Base-by-base conservation (phyloP, 53 echinoderm and acorn worm genomes). In the Echinarachnius parma region DNA sequence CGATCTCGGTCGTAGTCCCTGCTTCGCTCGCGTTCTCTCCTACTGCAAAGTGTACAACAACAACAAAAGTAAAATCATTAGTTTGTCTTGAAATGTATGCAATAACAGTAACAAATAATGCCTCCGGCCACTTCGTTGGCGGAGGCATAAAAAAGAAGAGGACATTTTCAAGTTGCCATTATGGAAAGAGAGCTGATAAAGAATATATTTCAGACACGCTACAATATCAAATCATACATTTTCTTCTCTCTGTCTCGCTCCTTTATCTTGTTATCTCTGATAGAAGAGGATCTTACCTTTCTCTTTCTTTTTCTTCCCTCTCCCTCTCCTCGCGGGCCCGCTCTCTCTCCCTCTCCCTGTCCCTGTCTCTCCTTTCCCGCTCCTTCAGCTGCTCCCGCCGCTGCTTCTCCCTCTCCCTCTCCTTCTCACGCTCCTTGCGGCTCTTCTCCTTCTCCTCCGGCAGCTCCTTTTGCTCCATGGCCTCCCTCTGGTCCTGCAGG, bases 221-320 rank as follows among this genome's bases (percentile, higher is more conserved):
- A n/a, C n/a, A n/a, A n/a, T n/a, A n/a, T n/a, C n/a, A n/a, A n/a
- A n/a, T n/a, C n/a, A n/a, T n/a, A 9, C 39, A 9, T 13, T 13
- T 39, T 9, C 39, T 39, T 39, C 39, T 39, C 7, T 39, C 39
- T 39, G 7, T 39, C 13, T 39, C 39, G 13, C 39, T 39, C 39
- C 39, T 9, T 39, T 13, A 7, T 9, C 7, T 9, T 39, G 39
- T 39, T 13, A 39, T 39, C 39, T 39, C 39, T 39, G 50, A 13
- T 9, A 10, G 4, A 18, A 49, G 50, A 4, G 26, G 9, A 21
- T 44, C 59, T 78, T 60, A 75, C 85, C 78, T 81, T n/a, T 45
- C 57, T 67, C 83, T 30, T 24, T 82, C 89, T 46, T 72, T 78
- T 49, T 72, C 89, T 72, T 80, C 63, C 74, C 62, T 84, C 87